Conservation (phyloP, 2,797 vertebrate species). For the Sebastes steindachneri region DNA sequence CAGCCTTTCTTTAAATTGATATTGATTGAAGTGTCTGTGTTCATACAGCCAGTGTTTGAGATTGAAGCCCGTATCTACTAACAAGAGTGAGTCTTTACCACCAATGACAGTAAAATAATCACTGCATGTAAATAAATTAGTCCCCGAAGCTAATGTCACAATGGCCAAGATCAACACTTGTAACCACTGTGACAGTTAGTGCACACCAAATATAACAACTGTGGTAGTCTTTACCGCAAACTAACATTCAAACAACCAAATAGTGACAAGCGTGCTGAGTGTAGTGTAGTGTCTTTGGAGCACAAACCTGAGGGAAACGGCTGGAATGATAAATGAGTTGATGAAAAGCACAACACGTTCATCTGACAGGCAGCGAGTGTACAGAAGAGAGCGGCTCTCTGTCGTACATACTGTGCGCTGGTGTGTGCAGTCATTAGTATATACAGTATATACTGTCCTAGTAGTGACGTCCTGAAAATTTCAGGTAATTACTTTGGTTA, state of each 20-base stretch:
- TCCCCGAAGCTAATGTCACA: background rate
- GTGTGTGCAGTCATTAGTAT: background rate
- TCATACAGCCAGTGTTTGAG: background rate
- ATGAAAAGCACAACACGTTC: background rate
- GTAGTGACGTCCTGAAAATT: background rate
- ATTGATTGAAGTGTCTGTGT: background rate
- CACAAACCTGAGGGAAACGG: background rate
- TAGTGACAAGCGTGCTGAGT: background rate
- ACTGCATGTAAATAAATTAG: background rate
- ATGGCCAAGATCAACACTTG: background rate
- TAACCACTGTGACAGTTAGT: background rate
- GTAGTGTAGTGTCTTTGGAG: too few species aligned
- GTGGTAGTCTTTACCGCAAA: background rate
- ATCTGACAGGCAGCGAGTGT: background rate
- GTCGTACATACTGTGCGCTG: background rate
- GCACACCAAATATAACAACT: background rate
- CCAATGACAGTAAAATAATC: background rate
- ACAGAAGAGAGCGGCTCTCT: background rate
- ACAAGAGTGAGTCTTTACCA: background rate
- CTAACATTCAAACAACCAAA: background rate
- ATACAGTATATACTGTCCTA: background rate
- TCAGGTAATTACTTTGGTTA: background rate
- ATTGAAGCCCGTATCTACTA: background rate
- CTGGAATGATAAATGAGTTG: background rate
- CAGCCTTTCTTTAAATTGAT: background rate